phyloP scores from a whole-genome alignment of 1,140 invertebrate genomes.

The Aphaenogaster floridana region DNA sequence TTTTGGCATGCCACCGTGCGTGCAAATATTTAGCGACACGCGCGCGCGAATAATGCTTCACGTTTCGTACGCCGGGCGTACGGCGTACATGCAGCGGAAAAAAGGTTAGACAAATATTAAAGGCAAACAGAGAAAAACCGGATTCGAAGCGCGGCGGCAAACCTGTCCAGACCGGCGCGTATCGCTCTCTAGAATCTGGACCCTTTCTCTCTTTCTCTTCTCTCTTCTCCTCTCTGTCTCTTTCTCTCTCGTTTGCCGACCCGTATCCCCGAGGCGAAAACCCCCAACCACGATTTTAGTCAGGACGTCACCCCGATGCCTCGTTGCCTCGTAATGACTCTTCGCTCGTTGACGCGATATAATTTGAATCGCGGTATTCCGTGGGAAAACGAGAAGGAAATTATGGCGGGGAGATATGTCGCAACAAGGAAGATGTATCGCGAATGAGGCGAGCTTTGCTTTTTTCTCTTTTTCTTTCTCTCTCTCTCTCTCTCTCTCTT shows the following conservation, averaged over 20 bases:
- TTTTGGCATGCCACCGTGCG: background rate
- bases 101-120: constrained; percentile 41
- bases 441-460: constrained; percentile 38
- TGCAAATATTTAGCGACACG: constrained; percentile 44
- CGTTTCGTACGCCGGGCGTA: background rate
- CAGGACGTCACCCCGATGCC: background rate
- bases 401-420: background rate
- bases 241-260: background rate
- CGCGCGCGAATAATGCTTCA: constrained; percentile 28
- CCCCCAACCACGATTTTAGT: background rate
- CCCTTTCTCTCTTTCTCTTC: background rate
- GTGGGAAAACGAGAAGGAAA: constrained; percentile 33
- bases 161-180: background rate
- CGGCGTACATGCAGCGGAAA: background rate
- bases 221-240: no score
- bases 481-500: background rate
- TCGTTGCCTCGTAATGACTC: constrained; percentile 33
- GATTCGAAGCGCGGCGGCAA: constrained; percentile 24
- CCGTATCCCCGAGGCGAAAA: background rate
- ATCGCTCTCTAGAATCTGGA: constrained; percentile 16
- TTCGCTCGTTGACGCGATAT: constrained; percentile 36
- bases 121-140: constrained; percentile 40
- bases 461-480: background rate
- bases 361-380: constrained; percentile 37
- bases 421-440: constrained; percentile 32